Base-by-base conservation (phyloP, 2,888 invertebrate species). In the Balanococcus diminutus region DNA sequence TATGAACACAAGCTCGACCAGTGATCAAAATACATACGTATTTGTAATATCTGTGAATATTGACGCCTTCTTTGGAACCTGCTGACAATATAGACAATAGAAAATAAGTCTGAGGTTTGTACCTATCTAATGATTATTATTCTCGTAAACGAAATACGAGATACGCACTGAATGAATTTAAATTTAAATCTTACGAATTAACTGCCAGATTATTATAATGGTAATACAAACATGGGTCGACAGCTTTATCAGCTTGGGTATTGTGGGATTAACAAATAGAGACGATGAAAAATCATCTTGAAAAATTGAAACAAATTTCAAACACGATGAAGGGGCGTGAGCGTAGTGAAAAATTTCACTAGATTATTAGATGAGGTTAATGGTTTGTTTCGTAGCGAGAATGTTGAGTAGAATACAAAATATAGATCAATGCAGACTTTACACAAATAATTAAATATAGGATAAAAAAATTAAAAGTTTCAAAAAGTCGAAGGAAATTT, bases 51-150 rank as follows among this genome's bases (percentile, higher is more conserved):
- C 28, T 67, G 67, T 67, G 25, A 67, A 67, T 67, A 67, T 67
- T 79, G 75, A 79, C 75, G 75, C 75, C 75, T 79, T 79, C 36
- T 79, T 79, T 36, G 19, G 19, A 79, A 72, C 72, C 75, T 79
- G 75, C 75, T 79, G 75, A 79, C 75, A 79, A 32, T 16, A 14
- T 67, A 67, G 67, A 67, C 67, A 67, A 67, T 67, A 16, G 67
- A 28, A 56, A 56, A 22, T 56, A 56, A n/a, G 19, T 56, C 56
- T 22, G 5, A 8, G 56, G 22, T 56, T 56, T 56, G 11, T 56
- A 4, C 46, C 22, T 14, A 56, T 56, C 51, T 51, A 22, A 9
- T 19, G 22, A 56, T 56, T 6, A 56, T 56, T 22, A 22, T 56
- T 56, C 19, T 56, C 11, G 22, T 22, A 56, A 56, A 56, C 22